A percentile compares a stretch with the other conserved stretches of the same genome.
phyloP scores from a whole-genome alignment of 1,140 invertebrate species.

The Drosophila dunni region DNA sequence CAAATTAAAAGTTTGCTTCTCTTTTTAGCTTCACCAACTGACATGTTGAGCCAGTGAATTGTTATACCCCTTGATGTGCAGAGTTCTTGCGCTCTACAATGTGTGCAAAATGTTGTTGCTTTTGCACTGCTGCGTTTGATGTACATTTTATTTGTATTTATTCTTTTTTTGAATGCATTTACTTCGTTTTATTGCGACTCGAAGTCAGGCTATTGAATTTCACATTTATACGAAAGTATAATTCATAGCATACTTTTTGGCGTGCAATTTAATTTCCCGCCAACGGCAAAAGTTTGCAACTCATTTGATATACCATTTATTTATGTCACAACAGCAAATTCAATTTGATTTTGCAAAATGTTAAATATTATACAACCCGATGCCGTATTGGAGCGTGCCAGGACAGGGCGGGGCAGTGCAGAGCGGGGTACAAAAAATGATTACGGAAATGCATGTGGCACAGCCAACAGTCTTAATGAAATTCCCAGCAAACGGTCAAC shows the following conservation, averaged over 20 bases:
- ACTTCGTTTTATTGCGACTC: slow-evolving; percentile 31
- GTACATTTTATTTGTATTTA: slow-evolving; percentile 14
- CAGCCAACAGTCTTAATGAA: slow-evolving; percentile 59
- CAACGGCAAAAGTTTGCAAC: slow-evolving; percentile 65
- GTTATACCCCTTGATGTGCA: background rate
- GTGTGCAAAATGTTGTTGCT: slow-evolving; percentile 5
- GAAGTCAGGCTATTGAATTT: slow-evolving; percentile 28
- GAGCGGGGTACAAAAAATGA: slow-evolving; percentile 13
- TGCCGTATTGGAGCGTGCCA: no score
- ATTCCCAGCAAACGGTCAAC: slow-evolving; percentile 60
- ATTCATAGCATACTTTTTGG: slow-evolving; percentile 68
- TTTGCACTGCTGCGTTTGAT: slow-evolving; percentile 19
- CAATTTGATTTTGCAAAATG: slow-evolving; percentile 59
- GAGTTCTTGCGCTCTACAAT: background rate
- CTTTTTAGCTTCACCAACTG: background rate
- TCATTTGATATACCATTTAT: slow-evolving; percentile 77
- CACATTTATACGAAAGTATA: slow-evolving; percentile 42
- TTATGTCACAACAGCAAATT: slow-evolving; percentile 70
- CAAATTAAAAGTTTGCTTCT: background rate
- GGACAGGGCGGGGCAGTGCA: no score
- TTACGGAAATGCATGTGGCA: slow-evolving; percentile 25
- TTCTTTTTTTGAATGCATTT: slow-evolving; percentile 7
- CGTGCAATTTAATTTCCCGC: slow-evolving; percentile 72
- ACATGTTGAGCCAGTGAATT: background rate
- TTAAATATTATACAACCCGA: slow-evolving; percentile 33